A percentile compares a stretch with the other conserved stretches of the same genome.
Conservation (phyloP, 2,797 vertebrate species). For the Mormyrops boulengeri region DNA sequence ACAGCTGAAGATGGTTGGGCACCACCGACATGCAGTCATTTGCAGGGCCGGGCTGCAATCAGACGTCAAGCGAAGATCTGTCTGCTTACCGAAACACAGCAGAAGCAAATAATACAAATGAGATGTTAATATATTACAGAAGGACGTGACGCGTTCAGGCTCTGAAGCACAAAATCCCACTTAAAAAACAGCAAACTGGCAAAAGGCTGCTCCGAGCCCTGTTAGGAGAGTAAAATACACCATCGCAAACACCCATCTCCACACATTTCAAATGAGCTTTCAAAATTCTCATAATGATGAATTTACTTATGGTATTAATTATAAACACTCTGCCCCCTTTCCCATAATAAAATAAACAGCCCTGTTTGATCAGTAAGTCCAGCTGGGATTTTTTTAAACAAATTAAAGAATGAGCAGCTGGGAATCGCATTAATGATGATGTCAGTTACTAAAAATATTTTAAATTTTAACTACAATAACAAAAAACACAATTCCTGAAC, state of each 20-base stretch:
- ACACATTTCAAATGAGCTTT: background rate
- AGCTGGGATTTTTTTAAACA: background rate
- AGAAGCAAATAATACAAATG: background rate
- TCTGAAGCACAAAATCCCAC: background rate
- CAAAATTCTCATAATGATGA: background rate
- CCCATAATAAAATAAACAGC: background rate
- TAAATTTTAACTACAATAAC: background rate
- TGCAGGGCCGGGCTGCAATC: background rate
- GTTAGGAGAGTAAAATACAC: background rate
- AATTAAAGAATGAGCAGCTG: background rate
- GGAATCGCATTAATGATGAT: background rate
- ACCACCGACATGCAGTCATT: background rate
- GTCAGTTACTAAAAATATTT: background rate
- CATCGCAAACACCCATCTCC: background rate
- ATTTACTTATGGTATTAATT: background rate
- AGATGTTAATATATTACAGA: background rate
- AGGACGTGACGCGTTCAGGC: background rate
- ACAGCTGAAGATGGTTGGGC: background rate
- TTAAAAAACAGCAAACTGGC: background rate
- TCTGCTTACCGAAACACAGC: background rate
- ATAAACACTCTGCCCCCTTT: background rate
- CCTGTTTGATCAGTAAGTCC: background rate
- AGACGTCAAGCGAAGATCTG: background rate
- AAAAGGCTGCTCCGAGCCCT: background rate
- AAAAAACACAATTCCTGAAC: background rate